These are phyloP conservation scores for Nyctibius bracteatus DNA, from an alignment of 2,113 vertebrate genomes.

Conservation along the genomic window DNA sequence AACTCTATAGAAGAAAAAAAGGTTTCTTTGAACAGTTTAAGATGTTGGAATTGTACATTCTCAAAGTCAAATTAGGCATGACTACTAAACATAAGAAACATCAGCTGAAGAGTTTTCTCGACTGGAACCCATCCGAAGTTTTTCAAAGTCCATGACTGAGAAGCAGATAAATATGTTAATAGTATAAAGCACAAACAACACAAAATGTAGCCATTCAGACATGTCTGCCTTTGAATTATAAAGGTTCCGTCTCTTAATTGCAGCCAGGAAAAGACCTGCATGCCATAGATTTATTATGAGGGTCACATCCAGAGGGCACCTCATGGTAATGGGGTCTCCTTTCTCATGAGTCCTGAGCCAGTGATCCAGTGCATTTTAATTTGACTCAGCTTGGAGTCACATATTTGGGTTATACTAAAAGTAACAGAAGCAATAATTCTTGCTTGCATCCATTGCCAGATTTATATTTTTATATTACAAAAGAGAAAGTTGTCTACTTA, in stretches of 20 bases:
- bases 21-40: neutral
- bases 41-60: neutral
- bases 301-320: neutral
- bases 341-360: neutral
- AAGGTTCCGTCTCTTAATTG: neutral
- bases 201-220: neutral
- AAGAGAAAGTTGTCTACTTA: neutral
- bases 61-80: neutral
- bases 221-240: neutral
- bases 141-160: neutral
- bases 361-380: neutral
- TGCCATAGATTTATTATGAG: neutral
- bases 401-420: neutral
- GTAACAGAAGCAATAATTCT: neutral
- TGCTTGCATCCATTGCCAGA: neutral
- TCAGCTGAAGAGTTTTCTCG: neutral
- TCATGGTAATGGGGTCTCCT: neutral
- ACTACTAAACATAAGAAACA: neutral
- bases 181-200: neutral
- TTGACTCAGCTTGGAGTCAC: neutral
- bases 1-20: neutral
- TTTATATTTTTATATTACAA: neutral
- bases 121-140: neutral
- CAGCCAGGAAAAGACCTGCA: neutral
- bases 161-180: neutral